Conservation (phyloP, 1,140 invertebrate genomes). For the Achroia grisella region DNA sequence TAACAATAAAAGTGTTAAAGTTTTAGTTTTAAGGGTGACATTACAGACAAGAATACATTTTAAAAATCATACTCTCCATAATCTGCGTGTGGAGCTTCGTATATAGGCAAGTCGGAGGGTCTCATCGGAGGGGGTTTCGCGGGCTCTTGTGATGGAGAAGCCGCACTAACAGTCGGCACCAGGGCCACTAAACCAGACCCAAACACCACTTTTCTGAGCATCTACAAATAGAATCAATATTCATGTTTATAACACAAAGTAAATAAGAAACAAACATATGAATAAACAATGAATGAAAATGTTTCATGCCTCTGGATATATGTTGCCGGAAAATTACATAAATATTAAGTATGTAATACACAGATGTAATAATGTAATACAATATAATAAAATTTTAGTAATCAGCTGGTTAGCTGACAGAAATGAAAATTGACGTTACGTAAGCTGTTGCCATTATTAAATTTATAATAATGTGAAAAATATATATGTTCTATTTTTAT, state of each 20-base stretch:
- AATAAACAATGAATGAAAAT: not conserved
- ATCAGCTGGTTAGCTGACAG: slow-evolving; percentile 42
- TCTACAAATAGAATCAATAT: slow-evolving; percentile 25
- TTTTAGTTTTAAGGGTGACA: no score
- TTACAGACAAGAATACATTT: no score
- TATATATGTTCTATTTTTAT: no score
- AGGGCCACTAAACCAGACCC: slow-evolving; percentile 47
- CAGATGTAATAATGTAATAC: no score
- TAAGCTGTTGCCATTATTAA: slow-evolving; percentile 12
- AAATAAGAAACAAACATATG: not conserved
- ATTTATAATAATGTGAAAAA: not conserved
- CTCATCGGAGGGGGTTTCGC: slow-evolving; percentile 56
- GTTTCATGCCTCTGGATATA: slow-evolving; percentile 29
- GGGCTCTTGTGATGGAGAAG: slow-evolving; percentile 39
- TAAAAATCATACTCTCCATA: slow-evolving; percentile 47
- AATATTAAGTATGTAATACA: no score
- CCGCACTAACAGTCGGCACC: slow-evolving; percentile 48
- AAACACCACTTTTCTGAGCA: slow-evolving; percentile 59
- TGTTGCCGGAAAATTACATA: slow-evolving; percentile 45
- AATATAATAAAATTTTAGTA: not conserved
- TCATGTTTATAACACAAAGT: not conserved
- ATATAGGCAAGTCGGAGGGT: slow-evolving; percentile 74
- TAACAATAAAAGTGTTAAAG: no score
- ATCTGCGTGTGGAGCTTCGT: slow-evolving; percentile 63
- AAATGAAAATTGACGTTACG: slow-evolving; percentile 12